Evolutionary conservation across 2,888 invertebrate genomes (phyloP).

Genomic region (Drosophila mayaguana): DNA sequence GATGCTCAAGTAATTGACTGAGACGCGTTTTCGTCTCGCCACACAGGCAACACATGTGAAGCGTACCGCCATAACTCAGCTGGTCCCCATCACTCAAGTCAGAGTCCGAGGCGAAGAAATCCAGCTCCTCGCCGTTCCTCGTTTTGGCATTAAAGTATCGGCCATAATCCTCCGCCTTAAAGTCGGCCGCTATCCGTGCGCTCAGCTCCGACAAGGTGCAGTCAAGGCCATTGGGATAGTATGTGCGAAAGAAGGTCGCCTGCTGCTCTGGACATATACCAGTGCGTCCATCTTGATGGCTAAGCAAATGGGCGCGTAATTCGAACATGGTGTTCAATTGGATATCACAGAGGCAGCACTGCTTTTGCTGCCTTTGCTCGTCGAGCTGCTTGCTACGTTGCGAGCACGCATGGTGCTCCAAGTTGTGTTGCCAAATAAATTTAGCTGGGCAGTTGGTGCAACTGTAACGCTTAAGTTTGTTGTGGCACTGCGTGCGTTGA

Average conservation of each 20-base stretch:
- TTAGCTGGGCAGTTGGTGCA: constrained; percentile 82
- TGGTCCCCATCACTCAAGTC: constrained; percentile 48
- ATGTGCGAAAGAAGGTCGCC: constrained; percentile 59
- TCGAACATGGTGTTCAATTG: constrained; percentile 54
- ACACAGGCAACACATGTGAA: constrained; percentile 78
- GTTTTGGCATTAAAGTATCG: constrained; percentile 81
- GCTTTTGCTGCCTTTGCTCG: constrained; percentile 1
- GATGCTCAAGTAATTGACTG: constrained; percentile 73
- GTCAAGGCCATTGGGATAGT: constrained; percentile 43
- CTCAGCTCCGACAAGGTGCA: constrained; percentile 44
- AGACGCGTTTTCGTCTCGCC: constrained; percentile 54
- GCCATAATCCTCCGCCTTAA: constrained; percentile 63
- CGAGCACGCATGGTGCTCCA: constrained; percentile 77
- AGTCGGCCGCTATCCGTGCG: constrained; percentile 60
- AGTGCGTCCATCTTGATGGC: constrained; percentile 67
- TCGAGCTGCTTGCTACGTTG: constrained; percentile 25
- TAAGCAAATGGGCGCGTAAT: constrained; percentile 69
- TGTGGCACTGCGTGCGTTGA: constrained; percentile 84
- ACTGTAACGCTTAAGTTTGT: constrained; percentile 69
- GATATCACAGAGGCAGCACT: constrained; percentile 73
- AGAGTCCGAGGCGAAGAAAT: constrained; percentile 79
- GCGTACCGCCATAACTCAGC: neutral
- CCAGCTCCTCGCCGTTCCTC: constrained; percentile 80
- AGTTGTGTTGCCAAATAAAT: constrained; percentile 83
- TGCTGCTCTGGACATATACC: constrained; percentile 61